These are phyloP conservation scores for Pollicipes pollicipes DNA, from an alignment of 1,140 invertebrate species.

Conservation along the genomic window DNA sequence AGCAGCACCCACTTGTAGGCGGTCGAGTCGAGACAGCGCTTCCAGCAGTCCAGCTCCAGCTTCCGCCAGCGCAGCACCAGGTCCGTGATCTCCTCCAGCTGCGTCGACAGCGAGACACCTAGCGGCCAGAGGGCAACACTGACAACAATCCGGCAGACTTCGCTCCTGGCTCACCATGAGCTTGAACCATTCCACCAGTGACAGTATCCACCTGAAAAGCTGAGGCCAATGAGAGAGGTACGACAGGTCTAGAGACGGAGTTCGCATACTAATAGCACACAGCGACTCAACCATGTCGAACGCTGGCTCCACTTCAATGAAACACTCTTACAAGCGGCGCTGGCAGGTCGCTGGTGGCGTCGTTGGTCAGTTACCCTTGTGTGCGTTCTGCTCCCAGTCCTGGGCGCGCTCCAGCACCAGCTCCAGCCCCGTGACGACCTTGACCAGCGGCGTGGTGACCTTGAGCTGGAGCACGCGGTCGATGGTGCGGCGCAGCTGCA, in stretches of 20 bases:
- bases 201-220: too few species aligned
- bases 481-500: conserved; percentile 45
- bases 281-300: too few species aligned
- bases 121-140: too few species aligned
- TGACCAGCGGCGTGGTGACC: conserved; percentile 58
- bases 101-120: conserved; percentile 55
- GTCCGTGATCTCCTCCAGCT: conserved; percentile 49
- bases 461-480: conserved; percentile 58
- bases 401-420: conserved; percentile 52
- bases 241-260: too few species aligned
- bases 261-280: too few species aligned
- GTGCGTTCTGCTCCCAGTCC: conserved; percentile 22
- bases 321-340: conserved; percentile 5
- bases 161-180: too few species aligned
- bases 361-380: conserved; percentile 39
- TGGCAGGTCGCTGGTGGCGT: background rate
- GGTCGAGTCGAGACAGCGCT: conserved; percentile 44
- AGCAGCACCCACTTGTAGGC: conserved; percentile 25
- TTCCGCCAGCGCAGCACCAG: conserved; percentile 81
- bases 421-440: conserved; percentile 79
- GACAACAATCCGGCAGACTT: too few species aligned
- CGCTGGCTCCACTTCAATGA: too few species aligned
- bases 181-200: too few species aligned
- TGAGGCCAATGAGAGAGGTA: too few species aligned
- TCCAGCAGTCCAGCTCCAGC: conserved; percentile 74